phyloP scores from a whole-genome alignment of 2,888 invertebrate species.

The Escarpia spicata region DNA sequence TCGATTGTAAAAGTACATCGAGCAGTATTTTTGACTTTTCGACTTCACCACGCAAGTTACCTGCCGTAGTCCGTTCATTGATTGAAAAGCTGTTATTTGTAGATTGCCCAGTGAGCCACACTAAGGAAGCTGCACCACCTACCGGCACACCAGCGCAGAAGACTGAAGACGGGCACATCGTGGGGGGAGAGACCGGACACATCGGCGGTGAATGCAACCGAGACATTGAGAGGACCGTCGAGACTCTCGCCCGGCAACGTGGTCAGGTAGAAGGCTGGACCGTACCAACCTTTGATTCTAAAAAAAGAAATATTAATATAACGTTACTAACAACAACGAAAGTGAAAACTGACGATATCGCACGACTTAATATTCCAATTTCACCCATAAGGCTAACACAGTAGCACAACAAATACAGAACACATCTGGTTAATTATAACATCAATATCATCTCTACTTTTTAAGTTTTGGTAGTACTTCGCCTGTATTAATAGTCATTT shows the following conservation, averaged over 20 bases:
- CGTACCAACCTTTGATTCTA: not conserved
- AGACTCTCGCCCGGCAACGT: not conserved
- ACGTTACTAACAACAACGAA: not conserved
- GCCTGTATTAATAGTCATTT: not conserved
- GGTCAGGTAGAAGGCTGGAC: not conserved
- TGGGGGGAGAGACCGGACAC: not conserved
- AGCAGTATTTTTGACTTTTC: too few species aligned
- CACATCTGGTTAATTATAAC: not conserved
- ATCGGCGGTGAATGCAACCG: not conserved
- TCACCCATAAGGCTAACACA: not conserved
- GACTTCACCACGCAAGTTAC: too few species aligned
- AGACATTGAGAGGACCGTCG: not conserved
- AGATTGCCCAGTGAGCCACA: not conserved
- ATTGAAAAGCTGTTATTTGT: not conserved
- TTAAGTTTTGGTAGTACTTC: too few species aligned
- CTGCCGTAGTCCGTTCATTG: not conserved
- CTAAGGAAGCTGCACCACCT: not conserved
- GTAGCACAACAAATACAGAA: not conserved
- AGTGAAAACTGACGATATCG: not conserved
- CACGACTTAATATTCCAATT: not conserved
- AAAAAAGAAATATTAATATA: not conserved
- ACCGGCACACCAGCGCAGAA: slow-evolving; percentile 9
- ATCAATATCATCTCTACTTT: not conserved
- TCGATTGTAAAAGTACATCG: too few species aligned
- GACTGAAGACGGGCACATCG: not conserved